Percentiles rank a stretch among this genome's conserved stretches.
Conservation (phyloP, 2,797 vertebrate genomes). For the Heliangelus exortis region DNA sequence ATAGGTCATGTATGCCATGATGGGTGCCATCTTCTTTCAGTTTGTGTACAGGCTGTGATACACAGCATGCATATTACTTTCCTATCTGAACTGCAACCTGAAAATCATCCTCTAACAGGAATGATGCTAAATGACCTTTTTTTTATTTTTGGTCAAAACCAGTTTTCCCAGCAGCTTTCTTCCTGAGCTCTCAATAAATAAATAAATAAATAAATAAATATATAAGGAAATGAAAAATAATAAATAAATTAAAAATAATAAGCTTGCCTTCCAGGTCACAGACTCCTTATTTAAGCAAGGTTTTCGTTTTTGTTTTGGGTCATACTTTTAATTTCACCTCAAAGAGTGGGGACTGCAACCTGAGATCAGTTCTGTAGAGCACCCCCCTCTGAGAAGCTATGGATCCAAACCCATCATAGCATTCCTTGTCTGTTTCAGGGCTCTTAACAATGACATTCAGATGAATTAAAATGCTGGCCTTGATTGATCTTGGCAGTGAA, state of each 20-base stretch:
- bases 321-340: neutral
- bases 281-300: neutral
- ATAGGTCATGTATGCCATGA: neutral
- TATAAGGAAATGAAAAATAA: neutral
- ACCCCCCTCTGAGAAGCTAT: neutral
- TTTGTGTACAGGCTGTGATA: neutral
- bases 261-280: neutral
- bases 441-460: neutral
- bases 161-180: neutral
- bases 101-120: neutral
- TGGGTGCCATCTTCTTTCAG: neutral
- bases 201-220: neutral
- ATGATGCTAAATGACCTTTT: neutral
- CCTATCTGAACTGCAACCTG: neutral
- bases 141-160: neutral
- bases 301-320: neutral
- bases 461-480: neutral
- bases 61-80: neutral
- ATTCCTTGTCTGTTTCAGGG: neutral
- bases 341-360: neutral
- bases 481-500: neutral
- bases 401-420: neutral
- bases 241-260: neutral
- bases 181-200: neutral
- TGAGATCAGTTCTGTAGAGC: neutral